A percentile compares a stretch with the other conserved stretches of the same genome.
Conservation (phyloP, 2,113 vertebrate genomes). For the Phylloscopus whistleri region DNA sequence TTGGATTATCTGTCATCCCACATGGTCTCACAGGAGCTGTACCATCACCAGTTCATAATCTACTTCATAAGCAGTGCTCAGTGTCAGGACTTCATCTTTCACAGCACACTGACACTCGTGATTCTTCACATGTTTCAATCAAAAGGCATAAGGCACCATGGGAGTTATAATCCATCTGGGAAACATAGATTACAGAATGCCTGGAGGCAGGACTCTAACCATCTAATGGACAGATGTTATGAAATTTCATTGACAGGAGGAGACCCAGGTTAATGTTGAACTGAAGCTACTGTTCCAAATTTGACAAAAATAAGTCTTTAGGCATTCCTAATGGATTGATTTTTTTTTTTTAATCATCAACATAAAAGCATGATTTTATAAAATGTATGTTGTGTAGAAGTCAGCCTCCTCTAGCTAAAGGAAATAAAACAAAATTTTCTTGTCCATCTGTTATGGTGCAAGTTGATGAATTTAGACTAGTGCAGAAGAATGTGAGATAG, state of each 20-base stretch:
- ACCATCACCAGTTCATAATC: slow-evolving; percentile 16
- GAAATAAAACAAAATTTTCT: not conserved
- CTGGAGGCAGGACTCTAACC: not conserved
- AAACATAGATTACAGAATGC: not conserved
- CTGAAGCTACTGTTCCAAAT: not conserved
- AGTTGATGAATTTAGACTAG: not conserved
- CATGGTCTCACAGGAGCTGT: slow-evolving; percentile 34
- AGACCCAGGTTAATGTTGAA: not conserved
- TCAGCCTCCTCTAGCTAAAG: not conserved
- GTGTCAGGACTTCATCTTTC: not conserved
- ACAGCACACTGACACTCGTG: not conserved
- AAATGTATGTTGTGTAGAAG: not conserved
- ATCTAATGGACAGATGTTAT: not conserved
- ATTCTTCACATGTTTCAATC: not conserved
- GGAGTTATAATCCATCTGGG: not conserved
- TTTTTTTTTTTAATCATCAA: not conserved
- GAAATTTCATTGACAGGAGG: not conserved
- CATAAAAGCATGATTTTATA: not conserved
- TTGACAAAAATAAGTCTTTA: not conserved
- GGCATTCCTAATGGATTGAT: not conserved
- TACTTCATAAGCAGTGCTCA: slow-evolving; percentile 12
- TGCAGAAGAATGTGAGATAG: not conserved
- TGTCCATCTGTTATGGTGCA: not conserved
- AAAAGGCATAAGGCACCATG: not conserved
- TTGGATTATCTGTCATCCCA: slow-evolving; percentile 39